These are phyloP conservation scores for Ostrea denselamellosa DNA, from an alignment of 1,140 invertebrate species.

Conservation along the genomic window DNA sequence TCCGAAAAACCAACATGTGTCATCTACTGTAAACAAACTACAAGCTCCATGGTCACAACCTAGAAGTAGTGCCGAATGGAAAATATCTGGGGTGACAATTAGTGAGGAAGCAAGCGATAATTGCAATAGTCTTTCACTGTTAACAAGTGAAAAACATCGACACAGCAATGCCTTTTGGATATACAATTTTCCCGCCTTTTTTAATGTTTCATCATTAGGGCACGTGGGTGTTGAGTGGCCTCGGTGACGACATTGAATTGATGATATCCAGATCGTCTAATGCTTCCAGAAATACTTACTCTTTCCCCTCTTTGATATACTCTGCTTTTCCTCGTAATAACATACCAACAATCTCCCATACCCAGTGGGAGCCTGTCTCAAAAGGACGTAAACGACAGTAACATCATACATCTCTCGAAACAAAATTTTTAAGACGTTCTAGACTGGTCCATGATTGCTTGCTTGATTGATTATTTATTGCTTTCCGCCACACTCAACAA, in stretches of 20 bases:
- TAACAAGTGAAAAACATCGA: constrained; percentile 48
- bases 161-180: constrained; percentile 58
- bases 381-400: too few species aligned
- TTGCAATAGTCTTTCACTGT: not conserved
- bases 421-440: not conserved
- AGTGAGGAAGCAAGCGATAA: not conserved
- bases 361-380: constrained; percentile 42
- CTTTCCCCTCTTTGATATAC: constrained; percentile 46
- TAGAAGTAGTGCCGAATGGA: too few species aligned
- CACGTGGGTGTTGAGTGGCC: constrained; percentile 59
- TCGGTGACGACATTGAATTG: constrained; percentile 46
- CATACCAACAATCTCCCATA: constrained; percentile 45
- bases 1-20: too few species aligned
- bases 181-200: constrained; percentile 52
- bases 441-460: too few species aligned
- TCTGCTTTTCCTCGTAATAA: constrained; percentile 45
- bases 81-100: too few species aligned
- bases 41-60: too few species aligned
- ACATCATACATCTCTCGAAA: not conserved
- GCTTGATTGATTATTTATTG: too few species aligned
- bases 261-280: constrained; percentile 47
- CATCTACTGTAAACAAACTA: too few species aligned
- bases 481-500: too few species aligned
- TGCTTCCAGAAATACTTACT: constrained; percentile 51
- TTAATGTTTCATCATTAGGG: constrained; percentile 38